phyloP scores from a whole-genome alignment of 2,113 vertebrate species.

The Donacobius atricapilla region DNA sequence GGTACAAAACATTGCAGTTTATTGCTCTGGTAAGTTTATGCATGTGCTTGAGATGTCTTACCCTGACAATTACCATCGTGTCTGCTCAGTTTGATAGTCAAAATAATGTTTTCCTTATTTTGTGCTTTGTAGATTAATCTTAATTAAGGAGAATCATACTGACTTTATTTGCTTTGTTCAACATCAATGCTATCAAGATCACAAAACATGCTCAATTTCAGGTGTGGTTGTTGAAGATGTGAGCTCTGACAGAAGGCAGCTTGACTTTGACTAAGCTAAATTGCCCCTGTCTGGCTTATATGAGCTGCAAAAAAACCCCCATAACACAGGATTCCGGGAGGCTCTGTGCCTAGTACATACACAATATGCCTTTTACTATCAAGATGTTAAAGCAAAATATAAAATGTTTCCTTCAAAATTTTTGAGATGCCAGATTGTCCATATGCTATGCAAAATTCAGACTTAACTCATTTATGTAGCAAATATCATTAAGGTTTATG shows the following conservation, averaged over 20 bases:
- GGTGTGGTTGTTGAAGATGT: constrained; percentile 18
- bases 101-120: constrained; percentile 61
- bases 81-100: constrained; percentile 53
- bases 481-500: not conserved
- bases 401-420: not conserved
- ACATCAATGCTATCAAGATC: not conserved
- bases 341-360: not conserved
- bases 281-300: not conserved
- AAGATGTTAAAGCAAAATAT: constrained; percentile 14
- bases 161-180: constrained; percentile 53
- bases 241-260: constrained; percentile 7
- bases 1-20: not conserved
- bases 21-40: constrained; percentile 34
- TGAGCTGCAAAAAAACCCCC: not conserved
- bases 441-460: not conserved
- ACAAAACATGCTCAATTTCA: not conserved
- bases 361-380: not conserved
- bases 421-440: not conserved
- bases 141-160: constrained; percentile 53
- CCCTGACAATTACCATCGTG: constrained; percentile 28
- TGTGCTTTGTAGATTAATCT: constrained; percentile 44
- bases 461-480: not conserved
- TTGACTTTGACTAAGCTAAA: constrained; percentile 50
- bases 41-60: not conserved
- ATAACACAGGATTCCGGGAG: not conserved